A percentile compares a stretch with the other conserved stretches of the same genome.
These are phyloP conservation scores for Anthrax anthrax DNA, from an alignment of 2,888 invertebrate genomes.

Conservation along the genomic window DNA sequence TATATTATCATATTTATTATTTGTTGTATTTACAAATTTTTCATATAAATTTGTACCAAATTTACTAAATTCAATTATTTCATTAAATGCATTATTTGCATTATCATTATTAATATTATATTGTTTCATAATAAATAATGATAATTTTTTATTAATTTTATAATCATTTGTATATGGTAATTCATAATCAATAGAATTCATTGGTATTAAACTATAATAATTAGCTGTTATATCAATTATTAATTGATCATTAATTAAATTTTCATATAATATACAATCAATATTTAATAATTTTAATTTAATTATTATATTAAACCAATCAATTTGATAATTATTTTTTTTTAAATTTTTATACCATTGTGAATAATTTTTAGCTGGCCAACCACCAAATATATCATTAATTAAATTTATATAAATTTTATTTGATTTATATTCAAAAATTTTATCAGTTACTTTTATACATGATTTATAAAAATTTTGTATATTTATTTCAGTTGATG, in stretches of 20 bases:
- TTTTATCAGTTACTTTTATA: neutral
- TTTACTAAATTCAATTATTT: constrained; percentile 1
- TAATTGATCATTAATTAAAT: neutral
- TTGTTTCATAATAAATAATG: neutral
- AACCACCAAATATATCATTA: neutral
- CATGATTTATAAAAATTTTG: constrained; percentile 2
- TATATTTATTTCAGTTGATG: neutral
- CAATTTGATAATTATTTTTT: neutral
- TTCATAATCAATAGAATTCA: neutral
- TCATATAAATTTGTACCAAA: neutral
- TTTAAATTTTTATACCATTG: neutral
- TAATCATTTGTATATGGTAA: neutral
- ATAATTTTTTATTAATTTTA: neutral
- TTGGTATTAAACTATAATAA: neutral
- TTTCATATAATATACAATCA: neutral
- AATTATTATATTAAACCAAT: neutral
- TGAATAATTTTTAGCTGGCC: neutral
- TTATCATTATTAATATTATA: neutral
- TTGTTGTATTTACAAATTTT: neutral
- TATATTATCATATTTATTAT: neutral
- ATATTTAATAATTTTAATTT: neutral
- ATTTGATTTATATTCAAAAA: neutral
- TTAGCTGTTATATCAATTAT: neutral
- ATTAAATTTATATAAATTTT: neutral
- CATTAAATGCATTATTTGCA: neutral